Evolutionary conservation across 2,888 invertebrate genomes (phyloP).

Genomic region (Lycia hirtaria): DNA sequence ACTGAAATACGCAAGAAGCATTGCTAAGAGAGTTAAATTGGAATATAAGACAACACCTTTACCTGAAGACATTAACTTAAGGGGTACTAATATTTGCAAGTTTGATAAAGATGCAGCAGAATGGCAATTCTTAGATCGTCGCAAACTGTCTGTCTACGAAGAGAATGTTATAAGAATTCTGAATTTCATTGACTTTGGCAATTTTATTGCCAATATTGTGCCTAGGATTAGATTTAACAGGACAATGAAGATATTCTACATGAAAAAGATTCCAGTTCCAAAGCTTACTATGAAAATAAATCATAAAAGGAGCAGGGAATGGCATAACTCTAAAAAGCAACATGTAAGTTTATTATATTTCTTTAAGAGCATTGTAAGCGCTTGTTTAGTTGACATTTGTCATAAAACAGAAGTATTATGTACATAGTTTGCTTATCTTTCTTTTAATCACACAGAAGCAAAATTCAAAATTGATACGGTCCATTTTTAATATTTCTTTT

Average conservation of each 20-base stretch:
- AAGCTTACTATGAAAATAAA: slow-evolving; percentile 71
- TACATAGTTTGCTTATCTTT: too few relatives aligned
- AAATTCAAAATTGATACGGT: too few relatives aligned
- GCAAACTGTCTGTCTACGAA: slow-evolving; percentile 86
- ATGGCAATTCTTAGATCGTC: slow-evolving; percentile 87
- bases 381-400: neutral
- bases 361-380: neutral
- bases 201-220: slow-evolving; percentile 87
- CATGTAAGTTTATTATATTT: slow-evolving; percentile 56
- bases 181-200: slow-evolving; percentile 92
- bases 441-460: too few relatives aligned
- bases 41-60: slow-evolving; percentile 88
- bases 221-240: slow-evolving; percentile 88
- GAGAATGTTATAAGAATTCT: slow-evolving; percentile 91
- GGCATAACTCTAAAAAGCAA: slow-evolving; percentile 76
- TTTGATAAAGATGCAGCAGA: slow-evolving; percentile 88
- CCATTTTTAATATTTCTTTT: too few relatives aligned
- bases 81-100: slow-evolving; percentile 89
- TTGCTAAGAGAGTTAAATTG: slow-evolving; percentile 82
- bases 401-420: neutral
- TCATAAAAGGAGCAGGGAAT: slow-evolving; percentile 74
- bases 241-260: slow-evolving; percentile 74
- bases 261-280: slow-evolving; percentile 65
- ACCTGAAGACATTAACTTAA: slow-evolving; percentile 90
- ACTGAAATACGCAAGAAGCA: slow-evolving; percentile 62